These are phyloP conservation scores for Drosophila mercatorum DNA, from an alignment of 2,888 invertebrate genomes.

Conservation along the genomic window DNA sequence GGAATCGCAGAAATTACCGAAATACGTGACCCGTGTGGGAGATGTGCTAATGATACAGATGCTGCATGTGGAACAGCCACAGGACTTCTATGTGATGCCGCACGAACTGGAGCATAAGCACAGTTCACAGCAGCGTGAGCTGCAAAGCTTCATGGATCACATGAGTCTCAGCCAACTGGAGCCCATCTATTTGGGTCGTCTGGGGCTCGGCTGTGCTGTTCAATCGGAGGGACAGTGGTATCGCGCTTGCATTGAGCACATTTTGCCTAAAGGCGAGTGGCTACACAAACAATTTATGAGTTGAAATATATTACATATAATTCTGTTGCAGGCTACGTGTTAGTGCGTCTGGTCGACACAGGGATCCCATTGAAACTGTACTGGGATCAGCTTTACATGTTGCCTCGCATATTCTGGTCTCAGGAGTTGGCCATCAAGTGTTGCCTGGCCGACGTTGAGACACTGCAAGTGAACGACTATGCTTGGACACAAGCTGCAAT, in stretches of 20 bases:
- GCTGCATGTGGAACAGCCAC: constrained; percentile 87
- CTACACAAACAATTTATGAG: neutral
- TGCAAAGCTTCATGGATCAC: constrained; percentile 56
- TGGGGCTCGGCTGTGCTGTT: constrained; percentile 75
- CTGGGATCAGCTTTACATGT: constrained; percentile 85
- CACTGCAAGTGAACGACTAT: constrained; percentile 78
- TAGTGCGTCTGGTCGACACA: constrained; percentile 86
- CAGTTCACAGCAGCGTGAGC: constrained; percentile 23
- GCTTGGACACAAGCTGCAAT: constrained; percentile 83
- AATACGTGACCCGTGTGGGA: constrained; percentile 27
- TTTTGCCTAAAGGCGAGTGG: constrained; percentile 66
- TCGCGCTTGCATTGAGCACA: constrained; percentile 75
- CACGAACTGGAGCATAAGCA: constrained; percentile 14
- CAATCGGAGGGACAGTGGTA: constrained; percentile 72
- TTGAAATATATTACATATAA: neutral
- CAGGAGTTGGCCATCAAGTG: constrained; percentile 79
- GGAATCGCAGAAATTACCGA: constrained; percentile 26
- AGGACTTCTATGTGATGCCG: constrained; percentile 87
- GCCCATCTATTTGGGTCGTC: constrained; percentile 79
- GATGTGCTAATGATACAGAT: constrained; percentile 85
- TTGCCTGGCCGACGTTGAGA: constrained; percentile 84
- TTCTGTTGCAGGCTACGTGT: constrained; percentile 56
- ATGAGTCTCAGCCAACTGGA: constrained; percentile 30
- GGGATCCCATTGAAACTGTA: constrained; percentile 86
- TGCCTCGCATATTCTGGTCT: constrained; percentile 81